These are phyloP conservation scores for Papilio helenus DNA, from an alignment of 1,140 invertebrate species.

Conservation along the genomic window DNA sequence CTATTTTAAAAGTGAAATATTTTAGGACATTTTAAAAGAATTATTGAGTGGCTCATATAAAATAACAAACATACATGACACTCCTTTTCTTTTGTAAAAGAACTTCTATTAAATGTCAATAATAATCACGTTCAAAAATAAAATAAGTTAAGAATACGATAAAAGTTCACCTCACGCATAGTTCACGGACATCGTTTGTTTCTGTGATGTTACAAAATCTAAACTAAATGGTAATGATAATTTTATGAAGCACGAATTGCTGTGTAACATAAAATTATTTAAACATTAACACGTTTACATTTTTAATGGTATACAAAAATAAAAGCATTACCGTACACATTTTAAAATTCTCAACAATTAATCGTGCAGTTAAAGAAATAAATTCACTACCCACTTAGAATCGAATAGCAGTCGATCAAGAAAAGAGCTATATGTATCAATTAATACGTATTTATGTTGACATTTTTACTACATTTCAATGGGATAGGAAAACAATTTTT, in stretches of 20 bases:
- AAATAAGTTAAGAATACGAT: not conserved
- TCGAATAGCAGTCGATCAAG: no score
- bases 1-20: not conserved
- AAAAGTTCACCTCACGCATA: not conserved
- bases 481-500: no score
- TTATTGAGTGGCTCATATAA: not conserved
- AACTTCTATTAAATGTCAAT: not conserved
- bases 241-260: constrained; percentile 16
- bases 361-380: not conserved
- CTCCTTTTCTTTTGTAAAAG: not conserved
- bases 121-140: constrained; percentile 17
- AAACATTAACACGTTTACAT: constrained; percentile 5
- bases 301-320: not conserved
- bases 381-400: not conserved
- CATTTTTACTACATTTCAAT: no score
- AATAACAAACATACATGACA: not conserved
- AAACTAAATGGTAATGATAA: constrained; percentile 30
- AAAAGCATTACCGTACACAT: not conserved
- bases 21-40: not conserved
- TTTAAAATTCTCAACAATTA: not conserved
- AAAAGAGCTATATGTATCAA: no score
- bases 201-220: constrained; percentile 17
- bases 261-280: constrained; percentile 28
- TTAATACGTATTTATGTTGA: no score
- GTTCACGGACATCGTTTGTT: constrained; percentile 28